phyloP scores from a whole-genome alignment of 2,888 invertebrate species.

The Colostygia pectinataria region DNA sequence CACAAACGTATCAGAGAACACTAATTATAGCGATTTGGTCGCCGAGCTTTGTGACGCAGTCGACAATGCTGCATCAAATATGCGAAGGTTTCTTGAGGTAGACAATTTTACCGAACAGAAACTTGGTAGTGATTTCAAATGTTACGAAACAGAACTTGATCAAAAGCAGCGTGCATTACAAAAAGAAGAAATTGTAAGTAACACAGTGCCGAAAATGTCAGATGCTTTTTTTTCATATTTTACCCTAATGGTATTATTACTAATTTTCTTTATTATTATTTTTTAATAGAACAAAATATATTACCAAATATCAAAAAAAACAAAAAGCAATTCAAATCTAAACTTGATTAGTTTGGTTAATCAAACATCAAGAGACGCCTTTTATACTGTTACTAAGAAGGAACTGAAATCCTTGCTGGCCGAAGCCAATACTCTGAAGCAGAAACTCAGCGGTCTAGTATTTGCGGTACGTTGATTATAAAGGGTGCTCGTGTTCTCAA shows the following conservation, averaged over 20 bases:
- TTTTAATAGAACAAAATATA: conserved; percentile 51
- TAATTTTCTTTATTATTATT: neutral
- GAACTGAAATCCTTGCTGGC: conserved; percentile 49
- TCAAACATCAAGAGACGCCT: conserved; percentile 26
- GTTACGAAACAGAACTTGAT: conserved; percentile 57
- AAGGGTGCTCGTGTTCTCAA: too few relatives aligned
- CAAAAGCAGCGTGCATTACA: conserved; percentile 55
- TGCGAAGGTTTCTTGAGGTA: conserved; percentile 55
- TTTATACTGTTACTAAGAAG: conserved; percentile 40
- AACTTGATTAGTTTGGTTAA: conserved; percentile 30
- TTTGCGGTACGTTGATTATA: conserved; percentile 50
- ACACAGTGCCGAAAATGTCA: too few relatives aligned
- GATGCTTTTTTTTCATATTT: too few relatives aligned
- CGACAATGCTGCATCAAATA: conserved; percentile 47
- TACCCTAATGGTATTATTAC: too few relatives aligned
- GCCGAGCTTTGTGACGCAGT: conserved; percentile 47
- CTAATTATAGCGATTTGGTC: conserved; percentile 40
- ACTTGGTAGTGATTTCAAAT: conserved; percentile 26
- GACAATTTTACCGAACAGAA: conserved; percentile 37
- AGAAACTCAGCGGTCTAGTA: conserved; percentile 48
- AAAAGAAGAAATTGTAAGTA: conserved; percentile 61
- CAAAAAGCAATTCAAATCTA: conserved; percentile 33
- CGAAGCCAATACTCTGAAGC: conserved; percentile 43
- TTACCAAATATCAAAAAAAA: conserved; percentile 41
- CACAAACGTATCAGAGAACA: conserved; percentile 38